Evolutionary conservation across 2,888 invertebrate species (phyloP).

Genomic region (Orchestes rusci): DNA sequence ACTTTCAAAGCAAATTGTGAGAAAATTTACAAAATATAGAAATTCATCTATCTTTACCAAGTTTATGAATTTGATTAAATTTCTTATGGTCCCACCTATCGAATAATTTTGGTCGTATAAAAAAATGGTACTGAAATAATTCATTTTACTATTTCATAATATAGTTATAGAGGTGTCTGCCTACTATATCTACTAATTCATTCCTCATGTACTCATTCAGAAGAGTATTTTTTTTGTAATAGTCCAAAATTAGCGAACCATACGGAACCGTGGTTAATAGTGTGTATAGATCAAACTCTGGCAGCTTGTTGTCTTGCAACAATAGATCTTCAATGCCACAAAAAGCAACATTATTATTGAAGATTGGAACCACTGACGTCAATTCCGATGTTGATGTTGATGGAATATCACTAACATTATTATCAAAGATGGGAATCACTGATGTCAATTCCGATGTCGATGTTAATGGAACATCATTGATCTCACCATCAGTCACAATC

Average conservation of each 20-base stretch:
- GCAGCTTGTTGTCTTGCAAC: constrained; percentile 5
- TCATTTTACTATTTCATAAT: constrained; percentile 17
- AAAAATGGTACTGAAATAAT: too few relatives aligned
- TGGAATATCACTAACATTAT: not conserved
- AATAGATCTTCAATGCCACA: constrained; percentile 8
- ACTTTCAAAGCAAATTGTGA: too few relatives aligned
- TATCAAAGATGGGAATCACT: too few relatives aligned
- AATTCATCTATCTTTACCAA: too few relatives aligned
- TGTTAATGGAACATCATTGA: not conserved
- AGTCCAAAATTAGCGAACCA: constrained; percentile 7
- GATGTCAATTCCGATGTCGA: not conserved
- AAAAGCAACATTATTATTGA: constrained; percentile 4
- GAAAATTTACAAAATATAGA: too few relatives aligned
- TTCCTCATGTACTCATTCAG: constrained; percentile 14
- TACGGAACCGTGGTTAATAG: constrained; percentile 9
- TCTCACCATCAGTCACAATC: not conserved
- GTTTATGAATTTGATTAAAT: too few relatives aligned
- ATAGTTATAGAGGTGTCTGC: constrained; percentile 8
- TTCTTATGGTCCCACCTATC: too few relatives aligned
- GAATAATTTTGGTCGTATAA: too few relatives aligned
- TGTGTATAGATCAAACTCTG: constrained; percentile 14
- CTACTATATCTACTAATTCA: constrained; percentile 13
- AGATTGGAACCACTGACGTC: not conserved
- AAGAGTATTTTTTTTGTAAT: constrained; percentile 8
- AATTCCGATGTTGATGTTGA: not conserved